Percentiles rank a stretch among this genome's conserved stretches.
These are phyloP conservation scores for Rhaphigaster nebulosa DNA, from an alignment of 2,888 invertebrate genomes.

Conservation along the genomic window DNA sequence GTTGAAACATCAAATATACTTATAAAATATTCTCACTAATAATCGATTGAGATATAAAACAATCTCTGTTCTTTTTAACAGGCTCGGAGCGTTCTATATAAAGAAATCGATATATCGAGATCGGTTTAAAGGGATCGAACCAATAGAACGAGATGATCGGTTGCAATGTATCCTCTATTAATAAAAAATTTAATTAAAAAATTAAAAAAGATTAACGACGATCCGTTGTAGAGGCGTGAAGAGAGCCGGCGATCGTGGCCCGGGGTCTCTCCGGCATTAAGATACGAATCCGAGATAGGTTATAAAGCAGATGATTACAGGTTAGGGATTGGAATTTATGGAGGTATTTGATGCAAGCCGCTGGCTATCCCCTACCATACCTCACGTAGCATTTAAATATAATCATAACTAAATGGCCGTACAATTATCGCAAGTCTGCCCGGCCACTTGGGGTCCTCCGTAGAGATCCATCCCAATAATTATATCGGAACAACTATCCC, in stretches of 20 bases:
- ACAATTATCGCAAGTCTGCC: slow-evolving; percentile 11
- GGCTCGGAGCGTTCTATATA: no score
- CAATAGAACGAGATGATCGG: background rate
- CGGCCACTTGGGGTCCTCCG: background rate
- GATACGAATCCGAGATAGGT: slow-evolving; percentile 50
- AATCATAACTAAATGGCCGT: slow-evolving; percentile 43
- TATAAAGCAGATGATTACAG: slow-evolving; percentile 54
- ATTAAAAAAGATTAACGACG: slow-evolving; percentile 48
- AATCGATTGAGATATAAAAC: background rate
- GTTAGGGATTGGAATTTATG: slow-evolving; percentile 35
- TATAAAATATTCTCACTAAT: no score
- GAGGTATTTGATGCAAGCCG: slow-evolving; percentile 33
- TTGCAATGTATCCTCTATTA: slow-evolving; percentile 43
- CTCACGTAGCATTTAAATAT: slow-evolving; percentile 42
- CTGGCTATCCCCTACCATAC: background rate
- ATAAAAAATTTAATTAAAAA: slow-evolving; percentile 49
- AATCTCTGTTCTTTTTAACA: background rate
- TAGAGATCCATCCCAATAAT: background rate
- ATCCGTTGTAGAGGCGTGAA: background rate
- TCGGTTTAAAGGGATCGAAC: background rate
- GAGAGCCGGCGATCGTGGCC: background rate
- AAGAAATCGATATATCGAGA: background rate
- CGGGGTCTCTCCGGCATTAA: slow-evolving; percentile 26
- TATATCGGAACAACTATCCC: background rate
- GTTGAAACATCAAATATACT: no score